Evolutionary conservation across 37 sponge, comb jelly and placozoan genomes (phyloP).

Genomic region (Eunapius fragilis): DNA sequence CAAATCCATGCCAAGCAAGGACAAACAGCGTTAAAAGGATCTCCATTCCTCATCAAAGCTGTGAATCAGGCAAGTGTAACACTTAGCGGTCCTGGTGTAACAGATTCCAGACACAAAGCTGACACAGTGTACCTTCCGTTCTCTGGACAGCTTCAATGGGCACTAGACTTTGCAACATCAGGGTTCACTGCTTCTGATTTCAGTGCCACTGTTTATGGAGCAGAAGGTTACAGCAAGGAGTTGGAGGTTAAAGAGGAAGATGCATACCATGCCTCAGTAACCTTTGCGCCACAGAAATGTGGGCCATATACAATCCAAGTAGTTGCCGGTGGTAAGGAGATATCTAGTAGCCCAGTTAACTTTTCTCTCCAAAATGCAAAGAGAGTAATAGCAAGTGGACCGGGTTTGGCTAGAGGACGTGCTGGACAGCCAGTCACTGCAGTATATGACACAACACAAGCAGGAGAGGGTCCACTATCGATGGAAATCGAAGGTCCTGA

Average conservation of each 20-base stretch:
- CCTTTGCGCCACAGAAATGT: constrained; percentile 38
- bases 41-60: constrained; percentile 67
- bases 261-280: constrained; percentile 5
- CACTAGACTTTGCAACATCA: constrained; percentile 51
- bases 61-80: constrained; percentile 52
- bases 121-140: background rate
- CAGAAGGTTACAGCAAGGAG: background rate
- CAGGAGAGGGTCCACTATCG: constrained; percentile 82
- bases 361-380: constrained; percentile 70
- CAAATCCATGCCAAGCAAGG: background rate
- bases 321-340: constrained; percentile 57
- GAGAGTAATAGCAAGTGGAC: constrained; percentile 67
- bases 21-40: constrained; percentile 25
- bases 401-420: constrained; percentile 56
- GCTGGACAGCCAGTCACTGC: constrained; percentile 62
- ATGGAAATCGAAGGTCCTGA: constrained; percentile 67
- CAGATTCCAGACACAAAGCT: background rate
- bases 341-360: constrained; percentile 73
- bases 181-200: constrained; percentile 34
- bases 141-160: background rate
- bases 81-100: constrained; percentile 73
- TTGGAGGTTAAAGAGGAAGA: constrained; percentile 13
- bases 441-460: constrained; percentile 75
- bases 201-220: background rate
- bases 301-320: constrained; percentile 63